A percentile compares a stretch with the other conserved stretches of the same genome.
phyloP scores from a whole-genome alignment of 2,888 invertebrate species.

The Microplitis manilae region DNA sequence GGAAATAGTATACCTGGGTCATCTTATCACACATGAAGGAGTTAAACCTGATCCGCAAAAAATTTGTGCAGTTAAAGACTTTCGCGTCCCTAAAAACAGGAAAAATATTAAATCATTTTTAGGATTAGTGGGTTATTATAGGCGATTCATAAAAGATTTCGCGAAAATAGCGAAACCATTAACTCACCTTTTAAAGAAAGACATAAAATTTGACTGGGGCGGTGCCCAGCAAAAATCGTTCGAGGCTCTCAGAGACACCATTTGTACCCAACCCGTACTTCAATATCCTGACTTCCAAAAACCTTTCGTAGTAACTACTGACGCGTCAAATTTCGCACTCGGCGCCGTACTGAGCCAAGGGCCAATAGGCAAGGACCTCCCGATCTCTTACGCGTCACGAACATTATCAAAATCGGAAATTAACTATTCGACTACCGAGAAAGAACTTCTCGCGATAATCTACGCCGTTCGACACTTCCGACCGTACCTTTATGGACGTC shows the following conservation, averaged over 20 bases:
- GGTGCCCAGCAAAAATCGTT: constrained; percentile 7
- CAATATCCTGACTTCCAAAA: constrained; percentile 49
- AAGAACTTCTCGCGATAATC: constrained; percentile 32
- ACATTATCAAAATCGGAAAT: constrained; percentile 45
- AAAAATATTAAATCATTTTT: constrained; percentile 33
- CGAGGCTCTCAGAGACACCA: constrained; percentile 16
- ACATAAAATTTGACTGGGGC: constrained; percentile 17
- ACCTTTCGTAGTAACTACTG: constrained; percentile 51
- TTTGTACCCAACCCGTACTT: constrained; percentile 38
- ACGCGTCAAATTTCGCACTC: constrained; percentile 51
- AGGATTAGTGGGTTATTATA: not conserved
- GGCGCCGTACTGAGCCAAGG: constrained; percentile 55
- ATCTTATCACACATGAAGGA: constrained; percentile 44
- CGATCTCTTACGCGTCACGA: constrained; percentile 42
- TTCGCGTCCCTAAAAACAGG: constrained; percentile 45
- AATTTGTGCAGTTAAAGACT: constrained; percentile 45
- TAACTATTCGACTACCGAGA: constrained; percentile 35
- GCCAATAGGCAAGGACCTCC: constrained; percentile 39
- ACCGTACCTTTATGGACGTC: constrained; percentile 39
- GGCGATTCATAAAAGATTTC: constrained; percentile 14
- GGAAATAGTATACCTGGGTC: constrained; percentile 47
- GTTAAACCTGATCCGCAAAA: constrained; percentile 50
- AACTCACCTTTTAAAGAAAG: constrained; percentile 45
- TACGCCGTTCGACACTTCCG: constrained; percentile 39
- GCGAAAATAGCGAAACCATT: constrained; percentile 10